Evolutionary conservation across 92 coral and sea anemone species (phyloP).

Genomic region (Pocillopora grandis): DNA sequence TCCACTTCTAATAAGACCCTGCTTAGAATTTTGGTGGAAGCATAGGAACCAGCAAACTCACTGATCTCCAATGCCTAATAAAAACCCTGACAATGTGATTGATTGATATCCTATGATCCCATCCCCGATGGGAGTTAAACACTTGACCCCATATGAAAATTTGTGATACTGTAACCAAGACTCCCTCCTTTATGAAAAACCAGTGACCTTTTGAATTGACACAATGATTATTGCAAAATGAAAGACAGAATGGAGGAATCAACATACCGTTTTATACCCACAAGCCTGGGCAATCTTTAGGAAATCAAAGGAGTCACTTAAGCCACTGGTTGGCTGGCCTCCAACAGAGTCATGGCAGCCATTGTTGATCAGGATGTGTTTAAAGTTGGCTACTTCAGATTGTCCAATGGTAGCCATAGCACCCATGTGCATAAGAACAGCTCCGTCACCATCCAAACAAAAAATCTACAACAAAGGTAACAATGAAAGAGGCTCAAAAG

Average conservation of each 20-base stretch:
- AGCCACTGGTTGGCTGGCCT: constrained; percentile 89
- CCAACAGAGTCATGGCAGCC: constrained; percentile 98
- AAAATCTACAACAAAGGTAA: constrained; percentile 60
- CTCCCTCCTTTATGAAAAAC: too few species aligned
- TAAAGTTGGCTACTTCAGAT: constrained; percentile 73
- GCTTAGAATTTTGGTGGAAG: too few species aligned
- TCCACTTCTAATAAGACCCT: too few species aligned
- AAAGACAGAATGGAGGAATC: neutral
- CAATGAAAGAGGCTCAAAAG: neutral
- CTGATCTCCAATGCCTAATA: too few species aligned
- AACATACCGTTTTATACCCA: constrained; percentile 80
- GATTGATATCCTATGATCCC: too few species aligned
- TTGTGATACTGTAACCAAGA: too few species aligned
- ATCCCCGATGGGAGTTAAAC: too few species aligned
- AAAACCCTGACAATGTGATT: too few species aligned
- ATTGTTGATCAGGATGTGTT: constrained; percentile 89
- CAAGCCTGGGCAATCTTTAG: constrained; percentile 73
- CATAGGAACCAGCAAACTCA: too few species aligned
- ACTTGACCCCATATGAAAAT: too few species aligned
- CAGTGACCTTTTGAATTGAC: too few species aligned
- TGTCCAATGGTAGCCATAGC: constrained; percentile 85
- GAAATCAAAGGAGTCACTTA: constrained; percentile 69
- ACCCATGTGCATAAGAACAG: constrained; percentile 96
- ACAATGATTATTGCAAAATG: too few species aligned
- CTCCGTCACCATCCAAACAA: constrained; percentile 98